phyloP scores from a whole-genome alignment of 2,888 invertebrate genomes.

The Fragum whitleyi region DNA sequence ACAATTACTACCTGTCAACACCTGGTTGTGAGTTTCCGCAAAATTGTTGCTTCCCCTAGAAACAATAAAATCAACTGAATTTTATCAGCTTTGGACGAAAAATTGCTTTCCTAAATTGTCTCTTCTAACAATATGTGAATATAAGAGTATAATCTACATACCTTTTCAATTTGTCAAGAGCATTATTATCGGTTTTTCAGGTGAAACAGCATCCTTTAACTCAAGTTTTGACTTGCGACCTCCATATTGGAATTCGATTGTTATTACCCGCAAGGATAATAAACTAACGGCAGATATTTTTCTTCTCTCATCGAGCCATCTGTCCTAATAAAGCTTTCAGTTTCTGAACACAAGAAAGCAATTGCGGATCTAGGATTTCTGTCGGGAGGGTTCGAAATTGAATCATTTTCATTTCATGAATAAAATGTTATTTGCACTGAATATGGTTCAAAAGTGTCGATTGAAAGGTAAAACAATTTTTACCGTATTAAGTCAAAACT shows the following conservation, averaged over 20 bases:
- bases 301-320: background rate
- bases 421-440: too few relatives aligned
- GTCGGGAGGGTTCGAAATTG: too few relatives aligned
- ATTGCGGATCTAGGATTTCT: too few relatives aligned
- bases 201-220: background rate
- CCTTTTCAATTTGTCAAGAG: background rate
- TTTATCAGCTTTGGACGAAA: too few relatives aligned
- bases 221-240: conserved; percentile 34
- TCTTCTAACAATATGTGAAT: background rate
- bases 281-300: conserved; percentile 12
- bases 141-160: background rate
- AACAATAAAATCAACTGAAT: background rate
- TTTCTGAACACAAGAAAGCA: too few relatives aligned
- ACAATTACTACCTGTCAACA: conserved; percentile 26
- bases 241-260: conserved; percentile 37
- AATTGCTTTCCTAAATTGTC: too few relatives aligned
- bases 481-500: too few relatives aligned
- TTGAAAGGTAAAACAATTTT: too few relatives aligned
- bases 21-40: conserved; percentile 21
- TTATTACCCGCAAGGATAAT: background rate
- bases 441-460: too few relatives aligned
- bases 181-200: background rate
- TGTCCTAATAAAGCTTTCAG: too few relatives aligned
- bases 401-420: too few relatives aligned
- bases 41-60: background rate